A percentile compares a stretch with the other conserved stretches of the same genome.
Evolutionary conservation across 37 sponge, comb jelly and placozoan genomes (phyloP).

Genomic region (Ephydatia muelleri): DNA sequence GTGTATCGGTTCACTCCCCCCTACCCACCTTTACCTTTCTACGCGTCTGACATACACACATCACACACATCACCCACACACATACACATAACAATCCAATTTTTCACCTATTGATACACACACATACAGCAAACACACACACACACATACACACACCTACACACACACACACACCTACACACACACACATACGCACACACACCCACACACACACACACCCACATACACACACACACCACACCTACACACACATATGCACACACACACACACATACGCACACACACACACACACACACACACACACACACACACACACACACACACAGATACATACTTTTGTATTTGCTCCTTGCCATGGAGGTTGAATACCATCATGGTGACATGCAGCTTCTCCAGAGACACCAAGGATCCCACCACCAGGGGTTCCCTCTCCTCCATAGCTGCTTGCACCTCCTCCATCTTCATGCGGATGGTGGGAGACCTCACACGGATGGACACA

Average conservation of each 20-base stretch:
- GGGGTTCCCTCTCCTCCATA: slow-evolving; percentile 25
- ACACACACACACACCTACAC: slow-evolving; percentile 18
- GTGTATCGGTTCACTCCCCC: no score
- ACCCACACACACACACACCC: background rate
- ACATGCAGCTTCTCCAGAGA: slow-evolving; percentile 51
- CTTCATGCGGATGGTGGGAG: slow-evolving; percentile 25
- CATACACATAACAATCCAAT: no score
- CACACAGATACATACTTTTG: slow-evolving; percentile 14
- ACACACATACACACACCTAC: no score
- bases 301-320: slow-evolving; percentile 12
- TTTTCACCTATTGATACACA: no score
- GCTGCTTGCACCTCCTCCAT: slow-evolving; percentile 33
- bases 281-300: slow-evolving; percentile 22
- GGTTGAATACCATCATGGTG: slow-evolving; percentile 48
- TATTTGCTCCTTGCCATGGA: slow-evolving; percentile 24
- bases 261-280: slow-evolving; percentile 24
- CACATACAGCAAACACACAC: no score
- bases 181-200: background rate
- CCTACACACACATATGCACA: background rate
- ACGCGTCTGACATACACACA: no score
- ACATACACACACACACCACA: background rate
- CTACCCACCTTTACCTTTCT: no score
- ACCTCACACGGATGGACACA: slow-evolving; percentile 49
- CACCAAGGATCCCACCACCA: slow-evolving; percentile 8
- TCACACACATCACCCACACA: no score